These are phyloP conservation scores for Aspidiotus rigidus DNA, from an alignment of 2,888 invertebrate species.

Conservation along the genomic window DNA sequence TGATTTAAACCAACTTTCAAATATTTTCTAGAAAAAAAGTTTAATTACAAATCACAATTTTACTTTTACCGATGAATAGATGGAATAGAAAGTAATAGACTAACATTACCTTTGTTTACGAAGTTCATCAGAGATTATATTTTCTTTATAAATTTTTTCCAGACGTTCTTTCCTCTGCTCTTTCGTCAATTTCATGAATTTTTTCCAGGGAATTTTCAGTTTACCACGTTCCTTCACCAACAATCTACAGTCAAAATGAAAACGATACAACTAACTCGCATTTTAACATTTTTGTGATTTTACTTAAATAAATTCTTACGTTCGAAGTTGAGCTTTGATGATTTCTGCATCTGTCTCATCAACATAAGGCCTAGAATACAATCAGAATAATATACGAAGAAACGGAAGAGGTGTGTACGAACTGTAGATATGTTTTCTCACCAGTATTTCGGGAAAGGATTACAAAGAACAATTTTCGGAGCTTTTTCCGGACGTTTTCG, in stretches of 20 bases:
- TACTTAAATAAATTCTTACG: neutral
- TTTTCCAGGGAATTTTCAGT: slow-evolving; percentile 21
- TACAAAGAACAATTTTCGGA: slow-evolving; percentile 12
- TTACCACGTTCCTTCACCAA: neutral
- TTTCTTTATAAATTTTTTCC: slow-evolving; percentile 8
- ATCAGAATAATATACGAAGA: neutral
- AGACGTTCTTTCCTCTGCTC: slow-evolving; percentile 6
- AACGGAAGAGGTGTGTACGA: neutral
- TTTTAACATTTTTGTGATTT: neutral
- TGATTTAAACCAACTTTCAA: slow-evolving; percentile 19
- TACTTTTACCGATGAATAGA: neutral
- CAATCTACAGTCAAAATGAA: neutral
- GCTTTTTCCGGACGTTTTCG: slow-evolving; percentile 5
- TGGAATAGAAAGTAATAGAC: neutral
- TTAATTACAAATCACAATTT: neutral
- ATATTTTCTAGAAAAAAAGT: slow-evolving; percentile 11
- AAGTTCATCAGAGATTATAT: slow-evolving; percentile 6
- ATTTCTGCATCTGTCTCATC: no score
- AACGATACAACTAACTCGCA: neutral
- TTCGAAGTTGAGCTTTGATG: neutral
- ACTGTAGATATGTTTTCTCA: neutral
- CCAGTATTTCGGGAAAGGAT: slow-evolving; percentile 20
- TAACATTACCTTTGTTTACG: slow-evolving; percentile 10
- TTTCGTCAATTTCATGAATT: slow-evolving; percentile 14
- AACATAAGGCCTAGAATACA: no score